phyloP scores from a whole-genome alignment of 2,888 invertebrate species.

The Drosophila macrospina region DNA sequence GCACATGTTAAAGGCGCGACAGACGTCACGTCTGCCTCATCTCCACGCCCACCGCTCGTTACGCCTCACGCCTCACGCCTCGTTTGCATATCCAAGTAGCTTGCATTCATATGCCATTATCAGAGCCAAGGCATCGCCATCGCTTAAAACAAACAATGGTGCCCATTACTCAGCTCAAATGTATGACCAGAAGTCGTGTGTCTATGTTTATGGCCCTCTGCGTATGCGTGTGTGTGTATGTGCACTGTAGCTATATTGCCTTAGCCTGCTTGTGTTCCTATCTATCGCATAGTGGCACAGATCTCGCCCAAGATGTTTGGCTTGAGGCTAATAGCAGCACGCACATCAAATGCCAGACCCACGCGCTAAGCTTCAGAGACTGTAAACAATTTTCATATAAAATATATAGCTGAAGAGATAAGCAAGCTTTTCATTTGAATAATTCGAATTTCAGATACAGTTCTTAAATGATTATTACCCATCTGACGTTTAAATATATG shows the following conservation, averaged over 20 bases:
- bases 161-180: conserved; percentile 68
- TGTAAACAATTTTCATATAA: conserved; percentile 52
- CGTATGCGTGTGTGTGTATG: conserved; percentile 11
- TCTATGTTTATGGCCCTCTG: conserved; percentile 33
- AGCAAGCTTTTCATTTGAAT: conserved; percentile 24
- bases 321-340: conserved; percentile 63
- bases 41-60: conserved; percentile 55
- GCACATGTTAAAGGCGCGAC: conserved; percentile 55
- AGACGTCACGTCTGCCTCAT: conserved; percentile 47
- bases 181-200: conserved; percentile 62
- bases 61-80: conserved; percentile 37
- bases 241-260: not conserved
- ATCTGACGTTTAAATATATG: not conserved
- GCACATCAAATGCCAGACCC: conserved; percentile 47
- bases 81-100: conserved; percentile 76
- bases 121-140: conserved; percentile 73
- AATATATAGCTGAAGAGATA: conserved; percentile 46
- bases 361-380: conserved; percentile 37
- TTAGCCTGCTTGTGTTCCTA: conserved; percentile 36
- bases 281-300: conserved; percentile 66
- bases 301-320: conserved; percentile 70
- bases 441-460: conserved; percentile 25
- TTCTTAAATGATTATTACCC: not conserved
- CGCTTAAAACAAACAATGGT: conserved; percentile 76
- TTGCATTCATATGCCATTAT: conserved; percentile 76